A percentile compares a stretch with the other conserved stretches of the same genome.
phyloP scores from a whole-genome alignment of 2,888 invertebrate genomes.

The Aspidapion aeneum region DNA sequence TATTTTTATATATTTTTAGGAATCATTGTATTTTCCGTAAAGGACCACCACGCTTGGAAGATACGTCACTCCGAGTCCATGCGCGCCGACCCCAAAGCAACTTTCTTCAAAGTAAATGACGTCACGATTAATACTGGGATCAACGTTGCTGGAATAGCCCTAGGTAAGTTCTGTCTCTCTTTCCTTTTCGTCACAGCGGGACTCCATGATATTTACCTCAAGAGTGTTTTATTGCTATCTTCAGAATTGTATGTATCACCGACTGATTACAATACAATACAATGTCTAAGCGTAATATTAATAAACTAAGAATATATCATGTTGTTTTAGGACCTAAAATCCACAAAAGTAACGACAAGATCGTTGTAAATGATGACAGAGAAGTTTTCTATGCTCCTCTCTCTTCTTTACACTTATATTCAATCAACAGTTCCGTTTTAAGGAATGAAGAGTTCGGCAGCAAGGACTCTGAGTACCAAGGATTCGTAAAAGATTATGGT shows the following conservation, averaged over 20 bases:
- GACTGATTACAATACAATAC: too few species aligned
- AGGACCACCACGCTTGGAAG: conserved; percentile 66
- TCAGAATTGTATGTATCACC: too few species aligned
- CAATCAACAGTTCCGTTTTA: conserved; percentile 59
- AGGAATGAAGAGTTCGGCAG: conserved; percentile 52
- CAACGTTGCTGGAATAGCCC: conserved; percentile 67
- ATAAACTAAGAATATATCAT: too few species aligned
- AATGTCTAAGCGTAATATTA: too few species aligned
- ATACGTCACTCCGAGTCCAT: conserved; percentile 62
- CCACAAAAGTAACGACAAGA: conserved; percentile 24
- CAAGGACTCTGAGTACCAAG: conserved; percentile 33
- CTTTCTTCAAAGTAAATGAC: conserved; percentile 58
- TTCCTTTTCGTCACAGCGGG: too few species aligned
- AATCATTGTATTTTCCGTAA: conserved; percentile 64
- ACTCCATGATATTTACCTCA: too few species aligned
- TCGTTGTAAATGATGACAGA: conserved; percentile 35
- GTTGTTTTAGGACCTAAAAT: conserved; percentile 53
- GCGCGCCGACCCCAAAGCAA: conserved; percentile 57
- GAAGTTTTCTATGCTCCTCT: conserved; percentile 64
- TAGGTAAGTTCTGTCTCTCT: too few species aligned
- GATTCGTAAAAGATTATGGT: conserved; percentile 56
- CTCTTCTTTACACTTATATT: conserved; percentile 64
- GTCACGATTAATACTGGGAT: conserved; percentile 56
- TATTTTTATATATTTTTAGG: too few species aligned
- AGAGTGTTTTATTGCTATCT: too few species aligned